These are phyloP conservation scores for Dreissena rostriformis DNA, from an alignment of 1,140 invertebrate genomes.

Conservation along the genomic window DNA sequence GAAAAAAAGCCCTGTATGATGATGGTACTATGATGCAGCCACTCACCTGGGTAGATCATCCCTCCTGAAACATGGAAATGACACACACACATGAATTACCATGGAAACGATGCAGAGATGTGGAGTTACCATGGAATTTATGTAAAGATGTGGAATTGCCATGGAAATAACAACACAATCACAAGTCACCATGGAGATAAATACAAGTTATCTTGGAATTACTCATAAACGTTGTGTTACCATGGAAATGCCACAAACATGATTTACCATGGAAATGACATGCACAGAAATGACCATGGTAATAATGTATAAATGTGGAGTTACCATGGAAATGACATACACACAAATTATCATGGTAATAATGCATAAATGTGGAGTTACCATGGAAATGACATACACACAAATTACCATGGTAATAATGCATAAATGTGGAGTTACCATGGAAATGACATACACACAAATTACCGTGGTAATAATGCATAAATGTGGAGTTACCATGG, in stretches of 20 bases:
- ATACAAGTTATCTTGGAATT: neutral
- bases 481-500: no score
- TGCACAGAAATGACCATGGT: no score
- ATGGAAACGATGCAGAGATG: neutral
- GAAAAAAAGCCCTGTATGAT: no score
- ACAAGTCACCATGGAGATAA: neutral
- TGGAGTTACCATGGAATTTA: neutral
- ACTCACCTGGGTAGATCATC: conserved; percentile 62
- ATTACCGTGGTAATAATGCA: no score
- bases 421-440: no score
- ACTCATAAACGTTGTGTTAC: neutral
- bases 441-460: no score
- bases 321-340: neutral
- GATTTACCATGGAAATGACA: neutral
- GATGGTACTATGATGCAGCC: conserved; percentile 2
- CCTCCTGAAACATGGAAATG: conserved; percentile 57
- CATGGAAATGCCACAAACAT: neutral
- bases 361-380: no score
- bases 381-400: no score
- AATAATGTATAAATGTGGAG: no score
- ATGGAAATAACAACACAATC: neutral
- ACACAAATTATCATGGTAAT: neutral
- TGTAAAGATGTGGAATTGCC: neutral
- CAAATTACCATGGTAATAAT: no score
- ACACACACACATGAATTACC: conserved; percentile 22